Base-by-base conservation (phyloP, 2,113 vertebrate species). In the Ploceus nigricollis region DNA sequence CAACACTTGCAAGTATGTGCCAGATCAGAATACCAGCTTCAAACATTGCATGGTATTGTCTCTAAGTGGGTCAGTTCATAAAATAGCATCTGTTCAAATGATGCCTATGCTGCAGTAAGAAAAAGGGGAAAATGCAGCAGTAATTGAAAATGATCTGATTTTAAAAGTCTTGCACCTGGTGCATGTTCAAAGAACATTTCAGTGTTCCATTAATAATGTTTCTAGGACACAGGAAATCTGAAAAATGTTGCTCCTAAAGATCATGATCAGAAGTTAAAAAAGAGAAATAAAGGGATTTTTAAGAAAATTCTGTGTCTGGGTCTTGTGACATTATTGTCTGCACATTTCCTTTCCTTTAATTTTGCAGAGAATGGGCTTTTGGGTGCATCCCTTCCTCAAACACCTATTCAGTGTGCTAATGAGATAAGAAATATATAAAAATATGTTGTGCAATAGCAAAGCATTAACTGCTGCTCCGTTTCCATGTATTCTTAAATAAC, bases 41-140 rank as follows among this genome's bases (percentile, higher is more conserved):
- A 95, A 87, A 91, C 9, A 23, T 60, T 84, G 48, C 60, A 56
- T 44, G 40, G 28, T 61, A 79, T 89, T 89, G 48, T 95, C 65
- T 91, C 65, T 82, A 94, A 96, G 76, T 95, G 83, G 95, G 94
- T 84, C 93, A 94, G 69, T 85, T 91, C 77, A 89, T 63, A 89
- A 96, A 93, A 84, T 91, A 84, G 76, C 76, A 33, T 63, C 87
- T 65, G 69, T 81, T 94, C 44, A 91, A 94, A 68, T 78, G 24
- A 56, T 84, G 56, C 10, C 86, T 48, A 8, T 56, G 57, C 83
- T 87, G 61, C 15, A 51, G 37, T 20, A 89, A 57, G 44, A 71
- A 84, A 87, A 89, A 79, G 22, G 15, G 15, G 37, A 0, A 89
- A 91, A 89, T 45, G 53, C 44, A 72, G 7, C 20, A 57, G 40